Evolutionary conservation across 2,113 vertebrate species (phyloP).

Genomic region (Albula glossodonta): DNA sequence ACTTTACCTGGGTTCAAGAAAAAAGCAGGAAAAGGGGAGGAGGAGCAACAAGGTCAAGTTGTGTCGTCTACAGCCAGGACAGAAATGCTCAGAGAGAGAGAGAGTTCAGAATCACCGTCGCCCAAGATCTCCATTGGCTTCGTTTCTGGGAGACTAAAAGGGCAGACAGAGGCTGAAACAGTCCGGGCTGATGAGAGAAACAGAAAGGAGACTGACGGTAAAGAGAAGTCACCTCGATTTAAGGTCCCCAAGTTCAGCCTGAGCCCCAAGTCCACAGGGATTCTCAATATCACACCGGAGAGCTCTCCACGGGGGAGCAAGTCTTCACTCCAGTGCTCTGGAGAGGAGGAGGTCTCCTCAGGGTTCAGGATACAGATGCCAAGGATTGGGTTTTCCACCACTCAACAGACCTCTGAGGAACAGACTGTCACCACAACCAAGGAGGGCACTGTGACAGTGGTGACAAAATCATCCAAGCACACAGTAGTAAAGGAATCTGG

Average conservation of each 20-base stretch:
- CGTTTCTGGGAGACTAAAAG: constrained; percentile 50
- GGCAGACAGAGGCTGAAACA: constrained; percentile 46
- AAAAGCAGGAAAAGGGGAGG: constrained; percentile 44
- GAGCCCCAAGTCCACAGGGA: constrained; percentile 70
- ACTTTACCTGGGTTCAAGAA: constrained; percentile 56
- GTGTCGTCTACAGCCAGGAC: constrained; percentile 67
- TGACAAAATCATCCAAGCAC: constrained; percentile 64
- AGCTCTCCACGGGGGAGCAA: constrained; percentile 61
- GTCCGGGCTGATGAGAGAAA: constrained; percentile 15
- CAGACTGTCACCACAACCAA: constrained; percentile 46
- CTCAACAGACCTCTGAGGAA: constrained; percentile 53
- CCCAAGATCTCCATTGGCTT: constrained; percentile 55
- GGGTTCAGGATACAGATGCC: constrained; percentile 72
- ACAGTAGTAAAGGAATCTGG: constrained; percentile 56
- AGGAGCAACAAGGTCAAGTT: constrained; percentile 29
- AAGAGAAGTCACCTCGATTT: constrained; percentile 72
- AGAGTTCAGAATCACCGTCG: constrained; percentile 55
- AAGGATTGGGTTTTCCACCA: constrained; percentile 64
- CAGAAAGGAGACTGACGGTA: constrained; percentile 26
- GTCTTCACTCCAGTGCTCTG: constrained; percentile 49
- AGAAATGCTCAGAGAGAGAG: constrained; percentile 62
- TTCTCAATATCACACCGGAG: constrained; percentile 65
- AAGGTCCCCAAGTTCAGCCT: constrained; percentile 77
- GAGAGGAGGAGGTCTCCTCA: constrained; percentile 56
- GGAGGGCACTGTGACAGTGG: constrained; percentile 49